A percentile compares a stretch with the other conserved stretches of the same genome.
These are phyloP conservation scores for Trichonephila inaurata DNA, from an alignment of 1,140 invertebrate genomes.

Conservation along the genomic window DNA sequence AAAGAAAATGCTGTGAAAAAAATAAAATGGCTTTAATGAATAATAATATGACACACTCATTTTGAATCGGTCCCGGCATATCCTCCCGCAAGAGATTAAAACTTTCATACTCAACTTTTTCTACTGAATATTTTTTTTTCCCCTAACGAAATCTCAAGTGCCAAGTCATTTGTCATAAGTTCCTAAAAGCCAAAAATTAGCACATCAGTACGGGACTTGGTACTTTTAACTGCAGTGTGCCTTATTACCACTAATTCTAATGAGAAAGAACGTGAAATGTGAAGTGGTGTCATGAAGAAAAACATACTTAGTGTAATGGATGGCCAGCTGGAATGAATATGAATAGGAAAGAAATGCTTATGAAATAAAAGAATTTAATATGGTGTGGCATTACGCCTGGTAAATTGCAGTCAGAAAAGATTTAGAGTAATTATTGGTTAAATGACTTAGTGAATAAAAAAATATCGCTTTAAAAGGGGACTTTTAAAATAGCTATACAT, in stretches of 20 bases:
- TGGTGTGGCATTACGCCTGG: not conserved
- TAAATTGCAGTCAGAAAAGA: not conserved
- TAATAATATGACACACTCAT: not conserved
- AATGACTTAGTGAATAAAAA: not conserved
- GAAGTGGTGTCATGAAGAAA: not conserved
- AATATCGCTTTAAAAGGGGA: too few relatives aligned
- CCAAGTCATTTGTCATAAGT: slow-evolving; percentile 24
- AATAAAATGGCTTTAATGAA: not conserved
- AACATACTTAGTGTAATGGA: slow-evolving; percentile 19
- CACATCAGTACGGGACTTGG: not conserved
- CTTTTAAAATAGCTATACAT: too few relatives aligned
- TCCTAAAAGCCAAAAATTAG: slow-evolving; percentile 21
- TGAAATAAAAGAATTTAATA: slow-evolving; percentile 21
- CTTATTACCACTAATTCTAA: slow-evolving; percentile 24
- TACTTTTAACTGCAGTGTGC: not conserved
- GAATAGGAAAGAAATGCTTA: slow-evolving; percentile 1
- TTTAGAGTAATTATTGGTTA: not conserved
- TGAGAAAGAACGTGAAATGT: not conserved
- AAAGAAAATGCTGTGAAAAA: not conserved
- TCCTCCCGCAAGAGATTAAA: slow-evolving; percentile 5
- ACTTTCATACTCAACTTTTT: slow-evolving; percentile 19
- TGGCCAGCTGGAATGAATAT: slow-evolving; percentile 16
- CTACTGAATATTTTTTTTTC: not conserved
- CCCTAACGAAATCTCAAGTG: not conserved
- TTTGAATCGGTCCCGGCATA: not conserved